Evolutionary conservation across 2,888 invertebrate genomes (phyloP), one percentile per base, ranked within the genome.

Genomic region (Scelioninae gen. 2): DNA sequence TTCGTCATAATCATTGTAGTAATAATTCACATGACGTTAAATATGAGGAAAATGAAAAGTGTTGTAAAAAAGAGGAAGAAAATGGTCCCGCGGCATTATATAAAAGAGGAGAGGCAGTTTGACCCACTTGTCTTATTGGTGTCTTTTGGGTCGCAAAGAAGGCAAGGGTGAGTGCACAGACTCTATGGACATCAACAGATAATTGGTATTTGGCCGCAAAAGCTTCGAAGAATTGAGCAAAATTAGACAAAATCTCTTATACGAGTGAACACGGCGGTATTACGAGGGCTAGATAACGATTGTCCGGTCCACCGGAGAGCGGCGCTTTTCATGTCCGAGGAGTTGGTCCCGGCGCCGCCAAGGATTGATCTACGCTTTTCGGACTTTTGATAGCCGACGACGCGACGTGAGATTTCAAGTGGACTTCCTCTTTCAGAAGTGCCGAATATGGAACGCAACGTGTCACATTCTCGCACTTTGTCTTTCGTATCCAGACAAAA

Each of bases 281-380:
- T 72, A 68, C 58, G 43, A 67, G 69, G 39, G 25, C 15, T 68
- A 84, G 84, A 84, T 84, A 84, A 82, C 81, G 83, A 84, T 84
- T 83, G 79, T 80, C 78, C 81, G 80, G 78, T 78, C 73, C 80
- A 79, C 61, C 69, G 77, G 60, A 73, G 45, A 63, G 81, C 83
- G 83, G 83, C 76, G 7, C 75, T 76, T 84, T 84, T 83, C 78
- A 84, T 82, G 78, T 79, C 53, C 13, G 16, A 58, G 45, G 53
- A 65, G 18, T 37, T 15, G 28, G 63, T 2, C 50, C 33, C 52
- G 19, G 19, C 16, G 50, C 31, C 63, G 53, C 37, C 43, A 18
- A 13, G 9, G 13, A 35, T 58, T 33, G 31, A 33, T 35, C 58
- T 33, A 6, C 31, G 35, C 15, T 37, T 45, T 45, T 57, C 33